phyloP scores from a whole-genome alignment of 1,140 invertebrate genomes.

The Gryllus bimaculatus region DNA sequence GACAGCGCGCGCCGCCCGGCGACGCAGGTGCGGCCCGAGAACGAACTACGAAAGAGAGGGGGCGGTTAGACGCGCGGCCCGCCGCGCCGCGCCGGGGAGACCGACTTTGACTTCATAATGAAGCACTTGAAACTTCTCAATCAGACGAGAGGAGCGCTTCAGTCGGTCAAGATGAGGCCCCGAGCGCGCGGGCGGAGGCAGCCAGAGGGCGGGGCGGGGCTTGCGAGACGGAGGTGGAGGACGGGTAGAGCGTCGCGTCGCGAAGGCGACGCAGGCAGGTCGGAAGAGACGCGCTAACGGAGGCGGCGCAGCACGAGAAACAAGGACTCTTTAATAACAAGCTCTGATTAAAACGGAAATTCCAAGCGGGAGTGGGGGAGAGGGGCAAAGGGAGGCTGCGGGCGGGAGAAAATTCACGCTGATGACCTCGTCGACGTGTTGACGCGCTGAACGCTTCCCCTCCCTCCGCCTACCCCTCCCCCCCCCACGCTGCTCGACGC shows the following conservation, averaged over 20 bases:
- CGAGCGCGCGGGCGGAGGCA: neutral
- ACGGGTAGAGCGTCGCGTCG: neutral
- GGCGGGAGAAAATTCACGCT: too few species aligned
- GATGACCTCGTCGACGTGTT: too few species aligned
- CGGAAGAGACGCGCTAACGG: too few species aligned
- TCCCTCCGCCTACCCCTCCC: too few species aligned
- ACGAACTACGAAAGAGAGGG: neutral
- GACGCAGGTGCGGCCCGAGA: neutral
- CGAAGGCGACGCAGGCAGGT: neutral
- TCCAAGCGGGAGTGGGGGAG: neutral
- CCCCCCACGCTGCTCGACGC: too few species aligned
- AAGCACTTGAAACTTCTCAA: conserved; percentile 4
- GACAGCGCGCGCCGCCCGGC: too few species aligned
- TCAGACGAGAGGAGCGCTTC: neutral
- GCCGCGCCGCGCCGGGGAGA: too few species aligned
- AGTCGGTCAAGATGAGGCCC: neutral
- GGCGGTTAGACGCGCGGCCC: neutral
- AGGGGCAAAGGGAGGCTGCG: too few species aligned
- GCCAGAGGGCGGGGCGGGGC: neutral
- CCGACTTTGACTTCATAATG: conserved; percentile 1
- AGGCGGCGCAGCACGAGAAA: neutral
- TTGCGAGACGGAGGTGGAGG: neutral
- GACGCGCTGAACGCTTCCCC: too few species aligned
- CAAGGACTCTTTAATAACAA: neutral
- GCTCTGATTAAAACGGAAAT: neutral